These are phyloP conservation scores for Gallinago solitaria DNA, from an alignment of 2,797 vertebrate genomes.

Conservation along the genomic window DNA sequence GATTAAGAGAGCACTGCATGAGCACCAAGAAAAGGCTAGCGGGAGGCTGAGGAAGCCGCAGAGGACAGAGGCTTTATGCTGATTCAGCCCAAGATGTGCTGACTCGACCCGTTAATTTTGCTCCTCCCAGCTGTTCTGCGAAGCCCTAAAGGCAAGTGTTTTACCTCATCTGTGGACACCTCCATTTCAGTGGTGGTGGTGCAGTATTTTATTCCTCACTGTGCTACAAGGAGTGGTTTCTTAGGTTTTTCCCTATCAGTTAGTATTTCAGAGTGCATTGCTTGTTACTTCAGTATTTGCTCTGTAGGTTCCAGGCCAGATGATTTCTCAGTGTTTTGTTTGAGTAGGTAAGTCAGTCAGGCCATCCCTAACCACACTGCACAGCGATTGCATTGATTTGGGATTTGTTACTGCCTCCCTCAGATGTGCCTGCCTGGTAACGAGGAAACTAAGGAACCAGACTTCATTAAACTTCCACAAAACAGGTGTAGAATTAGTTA, in stretches of 20 bases:
- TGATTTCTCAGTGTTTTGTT: not conserved
- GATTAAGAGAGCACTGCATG: not conserved
- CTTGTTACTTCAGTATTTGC: not conserved
- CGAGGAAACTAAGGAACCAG: not conserved
- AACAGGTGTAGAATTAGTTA: not conserved
- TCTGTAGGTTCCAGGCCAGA: not conserved
- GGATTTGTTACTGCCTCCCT: not conserved
- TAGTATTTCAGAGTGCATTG: not conserved
- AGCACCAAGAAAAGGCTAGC: not conserved
- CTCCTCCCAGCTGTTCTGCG: not conserved
- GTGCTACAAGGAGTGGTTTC: not conserved
- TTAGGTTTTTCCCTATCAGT: not conserved
- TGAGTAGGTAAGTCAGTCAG: not conserved
- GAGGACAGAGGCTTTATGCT: not conserved
- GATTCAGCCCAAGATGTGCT: not conserved
- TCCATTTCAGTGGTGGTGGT: not conserved
- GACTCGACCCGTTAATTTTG: fast-evolving
- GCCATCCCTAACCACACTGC: not conserved
- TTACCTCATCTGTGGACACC: not conserved
- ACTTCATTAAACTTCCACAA: not conserved
- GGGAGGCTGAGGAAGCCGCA: fast-evolving
- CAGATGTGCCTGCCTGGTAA: not conserved
- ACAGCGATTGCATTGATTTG: not conserved
- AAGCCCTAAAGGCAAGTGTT: fast-evolving
- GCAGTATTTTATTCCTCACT: not conserved